phyloP scores from a whole-genome alignment of 2,888 invertebrate genomes.

The Pardosa pseudoannulata region DNA sequence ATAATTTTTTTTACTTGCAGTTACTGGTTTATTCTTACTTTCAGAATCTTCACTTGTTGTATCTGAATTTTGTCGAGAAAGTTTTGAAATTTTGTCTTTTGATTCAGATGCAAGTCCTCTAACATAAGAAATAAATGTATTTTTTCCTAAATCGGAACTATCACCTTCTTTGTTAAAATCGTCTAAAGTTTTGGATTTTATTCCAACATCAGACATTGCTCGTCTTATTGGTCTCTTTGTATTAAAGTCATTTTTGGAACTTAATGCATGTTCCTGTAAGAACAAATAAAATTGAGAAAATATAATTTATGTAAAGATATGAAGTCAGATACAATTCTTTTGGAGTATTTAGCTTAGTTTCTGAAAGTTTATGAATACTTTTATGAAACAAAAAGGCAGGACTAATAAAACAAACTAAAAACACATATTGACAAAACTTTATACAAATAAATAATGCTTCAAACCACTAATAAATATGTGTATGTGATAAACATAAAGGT shows the following conservation, averaged over 20 bases:
- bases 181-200: not conserved
- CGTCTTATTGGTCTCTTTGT: constrained; percentile 11
- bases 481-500: no score
- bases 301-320: not conserved
- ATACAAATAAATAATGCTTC: no score
- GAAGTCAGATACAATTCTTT: not conserved
- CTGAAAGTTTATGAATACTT: no score
- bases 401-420: no score
- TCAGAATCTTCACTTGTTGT: constrained; percentile 13
- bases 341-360: no score
- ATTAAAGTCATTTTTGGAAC: not conserved
- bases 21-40: not conserved
- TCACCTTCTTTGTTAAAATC: constrained; percentile 9
- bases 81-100: not conserved
- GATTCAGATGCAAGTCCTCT: not conserved
- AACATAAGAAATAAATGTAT: no score
- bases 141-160: not conserved
- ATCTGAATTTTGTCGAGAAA: not conserved
- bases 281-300: no score
- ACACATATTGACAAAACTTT: no score
- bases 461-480: no score
- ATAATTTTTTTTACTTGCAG: not conserved
- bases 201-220: constrained; percentile 22
- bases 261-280: not conserved
- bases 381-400: no score